Percentiles rank a stretch among this genome's conserved stretches.
These are phyloP conservation scores for Cataglyphis rosenhaueri DNA, from an alignment of 2,888 invertebrate species.

Conservation along the genomic window DNA sequence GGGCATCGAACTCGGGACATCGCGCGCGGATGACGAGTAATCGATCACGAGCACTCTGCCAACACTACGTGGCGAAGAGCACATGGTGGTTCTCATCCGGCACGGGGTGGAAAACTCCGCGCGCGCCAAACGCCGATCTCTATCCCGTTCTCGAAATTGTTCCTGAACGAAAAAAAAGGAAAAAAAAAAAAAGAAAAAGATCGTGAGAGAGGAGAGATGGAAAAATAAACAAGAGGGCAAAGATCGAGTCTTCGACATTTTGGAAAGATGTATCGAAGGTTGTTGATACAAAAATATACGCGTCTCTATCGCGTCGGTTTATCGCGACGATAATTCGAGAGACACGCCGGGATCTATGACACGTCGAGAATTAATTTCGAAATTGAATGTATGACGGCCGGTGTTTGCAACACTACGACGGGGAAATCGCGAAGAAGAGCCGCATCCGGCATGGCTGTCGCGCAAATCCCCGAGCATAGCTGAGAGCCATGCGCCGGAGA, in stretches of 20 bases:
- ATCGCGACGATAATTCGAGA: background rate
- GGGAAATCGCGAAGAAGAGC: background rate
- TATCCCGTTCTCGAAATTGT: background rate
- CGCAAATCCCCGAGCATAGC: conserved; percentile 55
- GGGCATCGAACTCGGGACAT: conserved; percentile 81
- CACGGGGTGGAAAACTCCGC: background rate
- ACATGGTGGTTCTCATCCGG: conserved; percentile 72
- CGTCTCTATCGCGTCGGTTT: background rate
- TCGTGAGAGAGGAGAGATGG: background rate
- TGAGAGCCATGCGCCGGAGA: conserved; percentile 66
- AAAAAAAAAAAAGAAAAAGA: background rate
- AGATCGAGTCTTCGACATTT: background rate
- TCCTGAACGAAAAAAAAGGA: background rate
- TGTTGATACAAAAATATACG: background rate
- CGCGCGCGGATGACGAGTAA: conserved; percentile 83
- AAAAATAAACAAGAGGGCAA: background rate
- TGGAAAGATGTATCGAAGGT: background rate
- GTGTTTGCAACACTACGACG: background rate
- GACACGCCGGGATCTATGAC: conserved; percentile 63
- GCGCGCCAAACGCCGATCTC: background rate
- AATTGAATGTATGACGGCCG: conserved; percentile 26
- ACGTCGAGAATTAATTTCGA: conserved; percentile 45
- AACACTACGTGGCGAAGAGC: conserved; percentile 77
- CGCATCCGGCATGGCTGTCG: conserved; percentile 35
- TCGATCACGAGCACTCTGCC: conserved; percentile 84